Conservation (phyloP, 2,888 invertebrate species). For the Hybos culiciformis region DNA sequence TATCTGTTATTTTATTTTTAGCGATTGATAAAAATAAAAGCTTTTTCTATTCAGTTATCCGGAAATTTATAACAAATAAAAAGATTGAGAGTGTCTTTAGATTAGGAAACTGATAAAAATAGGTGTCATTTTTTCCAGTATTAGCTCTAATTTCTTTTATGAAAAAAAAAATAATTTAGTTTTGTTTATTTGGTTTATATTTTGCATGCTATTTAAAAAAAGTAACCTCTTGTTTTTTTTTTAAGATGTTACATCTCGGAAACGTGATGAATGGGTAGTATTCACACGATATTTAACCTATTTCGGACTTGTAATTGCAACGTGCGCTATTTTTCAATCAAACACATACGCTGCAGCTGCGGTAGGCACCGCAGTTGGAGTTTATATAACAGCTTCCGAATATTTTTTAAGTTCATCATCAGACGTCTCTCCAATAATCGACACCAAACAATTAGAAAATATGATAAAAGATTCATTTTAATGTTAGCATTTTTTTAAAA, state of each 20-base stretch:
- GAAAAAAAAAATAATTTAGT: too few relatives aligned
- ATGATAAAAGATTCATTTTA: slow-evolving; percentile 32
- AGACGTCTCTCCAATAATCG: slow-evolving; percentile 24
- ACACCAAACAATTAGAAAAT: slow-evolving; percentile 33
- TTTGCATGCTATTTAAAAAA: too few relatives aligned
- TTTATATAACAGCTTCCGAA: slow-evolving; percentile 76
- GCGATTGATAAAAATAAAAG: too few relatives aligned
- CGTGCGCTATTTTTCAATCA: slow-evolving; percentile 72
- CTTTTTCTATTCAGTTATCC: too few relatives aligned
- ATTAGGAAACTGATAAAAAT: too few relatives aligned
- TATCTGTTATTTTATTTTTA: slow-evolving; percentile 6
- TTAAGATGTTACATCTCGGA: slow-evolving; percentile 37
- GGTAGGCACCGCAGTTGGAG: slow-evolving; percentile 63
- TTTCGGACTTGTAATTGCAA: slow-evolving; percentile 68
- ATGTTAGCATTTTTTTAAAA: too few relatives aligned
- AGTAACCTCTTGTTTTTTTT: too few relatives aligned
- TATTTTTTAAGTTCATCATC: slow-evolving; percentile 44
- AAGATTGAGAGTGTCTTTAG: too few relatives aligned
- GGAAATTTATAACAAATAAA: too few relatives aligned
- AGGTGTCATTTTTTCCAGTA: too few relatives aligned
- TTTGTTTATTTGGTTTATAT: too few relatives aligned
- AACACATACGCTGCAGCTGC: slow-evolving; percentile 61
- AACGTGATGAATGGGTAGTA: slow-evolving; percentile 43
- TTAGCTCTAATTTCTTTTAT: too few relatives aligned
- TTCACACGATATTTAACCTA: slow-evolving; percentile 69